phyloP scores from a whole-genome alignment of 2,113 vertebrate species.

The Emberiza fucata region DNA sequence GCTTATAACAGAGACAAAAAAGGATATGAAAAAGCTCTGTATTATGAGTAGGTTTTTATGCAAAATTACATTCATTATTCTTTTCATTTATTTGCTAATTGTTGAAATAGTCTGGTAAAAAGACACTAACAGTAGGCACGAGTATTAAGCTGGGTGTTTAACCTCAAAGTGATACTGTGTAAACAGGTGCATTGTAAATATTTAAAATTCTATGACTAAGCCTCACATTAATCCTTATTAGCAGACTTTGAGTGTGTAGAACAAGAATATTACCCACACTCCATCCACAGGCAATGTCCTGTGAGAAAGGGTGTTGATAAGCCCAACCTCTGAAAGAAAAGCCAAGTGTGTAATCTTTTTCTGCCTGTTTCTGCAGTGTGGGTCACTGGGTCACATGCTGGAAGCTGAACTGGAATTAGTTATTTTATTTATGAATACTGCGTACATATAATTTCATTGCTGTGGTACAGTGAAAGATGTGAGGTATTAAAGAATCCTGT shows the following conservation, averaged over 20 bases:
- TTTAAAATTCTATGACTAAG: constrained; percentile 63
- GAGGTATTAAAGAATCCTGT: background rate
- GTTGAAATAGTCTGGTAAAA: constrained; percentile 18
- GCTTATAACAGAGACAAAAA: background rate
- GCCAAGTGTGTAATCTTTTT: background rate
- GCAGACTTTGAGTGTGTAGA: constrained; percentile 4
- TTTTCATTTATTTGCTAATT: constrained; percentile 37
- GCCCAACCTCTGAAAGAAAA: background rate
- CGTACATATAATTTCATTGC: background rate
- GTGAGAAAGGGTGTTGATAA: constrained; percentile 13
- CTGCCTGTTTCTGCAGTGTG: background rate
- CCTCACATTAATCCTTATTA: constrained; percentile 64
- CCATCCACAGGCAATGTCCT: background rate
- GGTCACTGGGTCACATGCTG: background rate
- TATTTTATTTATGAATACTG: background rate
- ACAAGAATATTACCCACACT: constrained; percentile 17
- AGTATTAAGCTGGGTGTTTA: constrained; percentile 40
- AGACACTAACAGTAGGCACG: background rate
- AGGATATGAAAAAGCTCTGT: background rate
- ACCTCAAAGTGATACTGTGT: constrained; percentile 43
- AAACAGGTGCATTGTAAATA: constrained; percentile 66
- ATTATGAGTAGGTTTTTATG: background rate
- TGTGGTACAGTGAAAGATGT: background rate
- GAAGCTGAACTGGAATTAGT: background rate
- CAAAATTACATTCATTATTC: background rate